Evolutionary conservation across 2,888 invertebrate genomes (phyloP), one percentile per base, ranked within the genome.

Genomic region (Campoplex nolae): DNA sequence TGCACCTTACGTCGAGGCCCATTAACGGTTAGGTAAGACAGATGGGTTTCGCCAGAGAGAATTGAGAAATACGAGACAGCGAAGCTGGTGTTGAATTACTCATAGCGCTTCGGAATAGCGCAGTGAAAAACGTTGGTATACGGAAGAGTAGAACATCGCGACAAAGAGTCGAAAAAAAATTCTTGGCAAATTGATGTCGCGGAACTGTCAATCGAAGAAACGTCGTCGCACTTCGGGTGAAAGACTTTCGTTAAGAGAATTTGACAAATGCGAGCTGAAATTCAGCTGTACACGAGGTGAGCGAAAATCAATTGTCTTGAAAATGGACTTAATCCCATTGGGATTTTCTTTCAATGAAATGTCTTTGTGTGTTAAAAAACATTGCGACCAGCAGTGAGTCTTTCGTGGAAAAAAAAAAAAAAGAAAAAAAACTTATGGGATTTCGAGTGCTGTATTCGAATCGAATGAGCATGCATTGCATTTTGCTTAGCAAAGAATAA

Each of bases 1-100:
- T 81, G 80, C 80, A 76, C 38, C 76, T 76, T 74, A 56, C 23
- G 62, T 76, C 62, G 23, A 75, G 65, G 23, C 32, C 84, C 84
- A 77, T 81, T 81, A 81, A 71, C 62, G 51, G 65, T 85, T 76
- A 80, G 65, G 84, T 54, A 71, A 85, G 84, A 85, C 76, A 77
- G 76, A 85, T 81, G 84, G 71, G 32, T 56, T 71, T 71, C 45
- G 68, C 16, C 28, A n/a, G 42, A 2, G 68, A 75, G 48, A 48
- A 76, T 62, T 45, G 76, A 70, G 51, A 54, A 77, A 71, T 48
- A 48, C n/a, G 35, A 35, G 79, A 65, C 32, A 62, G 28, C 13
- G 28, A 23, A 71, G 38, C 70, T n/a, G 4, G 71, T 32, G 54
- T 67, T 58, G 48, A 42, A 58, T 85, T 85, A 67, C 65, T 73